phyloP scores from a whole-genome alignment of 2,113 vertebrate species.

The Pachypanchax playfairii region DNA sequence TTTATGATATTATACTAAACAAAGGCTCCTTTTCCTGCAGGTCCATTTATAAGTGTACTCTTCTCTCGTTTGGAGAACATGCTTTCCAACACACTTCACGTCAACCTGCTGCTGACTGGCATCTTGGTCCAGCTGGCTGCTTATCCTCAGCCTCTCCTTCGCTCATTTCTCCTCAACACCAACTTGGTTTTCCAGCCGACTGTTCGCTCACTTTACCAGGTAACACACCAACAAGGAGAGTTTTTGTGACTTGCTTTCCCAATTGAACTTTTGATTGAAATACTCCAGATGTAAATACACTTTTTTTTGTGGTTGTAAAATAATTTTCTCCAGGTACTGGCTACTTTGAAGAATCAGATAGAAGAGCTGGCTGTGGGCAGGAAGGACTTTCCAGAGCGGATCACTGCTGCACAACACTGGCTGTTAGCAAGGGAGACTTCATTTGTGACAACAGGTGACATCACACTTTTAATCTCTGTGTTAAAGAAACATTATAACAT shows the following conservation, averaged over 20 bases:
- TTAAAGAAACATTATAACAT: too few species aligned
- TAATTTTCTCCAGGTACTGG: slow-evolving; percentile 84
- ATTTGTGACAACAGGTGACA: slow-evolving; percentile 64
- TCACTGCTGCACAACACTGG: slow-evolving; percentile 91
- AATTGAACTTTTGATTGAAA: not conserved
- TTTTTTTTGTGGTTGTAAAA: not conserved
- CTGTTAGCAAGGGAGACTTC: slow-evolving; percentile 87
- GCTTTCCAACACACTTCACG: slow-evolving; percentile 91
- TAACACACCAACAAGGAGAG: slow-evolving; percentile 41
- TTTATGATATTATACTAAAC: not conserved
- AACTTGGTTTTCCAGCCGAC: slow-evolving; percentile 97
- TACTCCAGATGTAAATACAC: not conserved
- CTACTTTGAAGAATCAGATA: slow-evolving; percentile 94
- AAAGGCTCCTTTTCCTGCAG: slow-evolving; percentile 71
- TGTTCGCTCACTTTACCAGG: slow-evolving; percentile 96
- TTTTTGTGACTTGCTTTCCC: not conserved
- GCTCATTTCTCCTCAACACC: slow-evolving; percentile 97
- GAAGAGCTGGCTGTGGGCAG: slow-evolving; percentile 85
- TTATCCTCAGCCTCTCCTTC: slow-evolving; percentile 94
- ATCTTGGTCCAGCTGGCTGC: slow-evolving; percentile 93
- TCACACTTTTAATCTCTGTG: not conserved
- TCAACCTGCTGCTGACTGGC: slow-evolving; percentile 93
- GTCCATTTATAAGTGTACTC: slow-evolving; percentile 94
- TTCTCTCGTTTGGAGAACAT: slow-evolving; percentile 97
- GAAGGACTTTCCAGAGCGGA: slow-evolving; percentile 87